Base-by-base conservation (phyloP, 2,113 vertebrate genomes). In the Hippocampus mohnikei region DNA sequence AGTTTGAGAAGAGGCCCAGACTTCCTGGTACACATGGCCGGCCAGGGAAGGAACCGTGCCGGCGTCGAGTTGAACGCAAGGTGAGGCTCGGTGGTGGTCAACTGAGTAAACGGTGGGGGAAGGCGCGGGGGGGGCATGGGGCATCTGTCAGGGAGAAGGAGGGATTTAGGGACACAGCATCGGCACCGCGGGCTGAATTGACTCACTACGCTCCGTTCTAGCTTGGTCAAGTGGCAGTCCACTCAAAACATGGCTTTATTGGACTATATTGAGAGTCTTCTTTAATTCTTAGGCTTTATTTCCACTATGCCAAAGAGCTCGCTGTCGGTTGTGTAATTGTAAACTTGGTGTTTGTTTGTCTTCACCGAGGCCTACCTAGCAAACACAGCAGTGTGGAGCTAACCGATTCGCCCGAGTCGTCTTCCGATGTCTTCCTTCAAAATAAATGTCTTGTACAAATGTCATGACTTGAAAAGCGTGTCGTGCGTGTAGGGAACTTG, bases 361-460 rank as follows among this genome's bases (percentile, higher is more conserved):
- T 91, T 90, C 74, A 87, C 84, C 79, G 86, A 88, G 91, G 91
- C 92, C 92, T 92, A 89, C 84, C 82, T 69, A 86, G 83, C 83
- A 83, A 82, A 85, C 85, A 82, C 81, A 71, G 78, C 44, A 4
- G 15, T 20, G 72, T 70, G 1, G 1, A 78, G 73, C 40, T 62
- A 56, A 29, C 73, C 1, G 20, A 18, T 2, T 1, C 4, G 5
- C 3, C 42, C 16, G 2, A 0, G 0, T 0, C 0, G 0, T 23
- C 60, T 78, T 88, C 88, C 85, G 84, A 74, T 80, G n/a, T 66
- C 60, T 5, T 1, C 15, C 29, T 73, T 66, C 72, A 88, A 75
- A 85, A 58, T 86, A 88, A 83, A 65, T 16, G 58, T 20, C 3
- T 1, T 33, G 70, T 53, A 58, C 2, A 20, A 21, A 18, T 5